Evolutionary conservation across 1,140 invertebrate species (phyloP), one percentile per base, ranked within the genome.

Genomic region (Rhopalosiphum maidis): DNA sequence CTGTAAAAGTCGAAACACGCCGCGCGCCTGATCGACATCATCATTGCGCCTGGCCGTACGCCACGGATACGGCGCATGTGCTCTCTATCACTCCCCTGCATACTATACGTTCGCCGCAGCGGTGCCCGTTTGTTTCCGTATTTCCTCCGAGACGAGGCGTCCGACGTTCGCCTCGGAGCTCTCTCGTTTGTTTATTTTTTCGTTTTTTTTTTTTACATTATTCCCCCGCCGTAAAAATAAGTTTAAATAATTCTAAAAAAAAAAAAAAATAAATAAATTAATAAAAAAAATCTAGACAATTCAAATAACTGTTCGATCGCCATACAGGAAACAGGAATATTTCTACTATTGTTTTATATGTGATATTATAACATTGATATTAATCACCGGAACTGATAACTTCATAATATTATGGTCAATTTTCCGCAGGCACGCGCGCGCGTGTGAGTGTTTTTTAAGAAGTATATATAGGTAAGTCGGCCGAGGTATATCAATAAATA

Each of bases 161-260:
- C 91, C 77, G 77, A 85, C 91, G 46, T 85, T 92, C 43, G 91
- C 91, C 91, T 54, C 91, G 46, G n/a, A 37, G 91, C 82, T 92
- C 48, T 83, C 41, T 30, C 54, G 21, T 93, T 89, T 77, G 21
- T 48, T 77, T 77, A n/a, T 77, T 77, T n/a, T n/a, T 77, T 77
- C n/a, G 15, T 51, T 77, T n/a, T n/a, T 30, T 68, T 77, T 77
- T 77, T 60, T 60, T 25, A n/a, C 25, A 3, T 41, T 46, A 68
- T 88, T 37, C 11, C n/a, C n/a, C 15, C 4, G 60, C 7, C 15
- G 60, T 21, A 1, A 68, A n/a, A n/a, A 68, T 30, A 9, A 7
- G 30, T n/a, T n/a, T n/a, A 6, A 35, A 68, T 22, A 6, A 77
- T 6, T 77, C n/a, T 30, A 30, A 30, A 30, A 30, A 68, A 30